Conservation (phyloP, 2,888 invertebrate genomes). For the Crematogaster levior region DNA sequence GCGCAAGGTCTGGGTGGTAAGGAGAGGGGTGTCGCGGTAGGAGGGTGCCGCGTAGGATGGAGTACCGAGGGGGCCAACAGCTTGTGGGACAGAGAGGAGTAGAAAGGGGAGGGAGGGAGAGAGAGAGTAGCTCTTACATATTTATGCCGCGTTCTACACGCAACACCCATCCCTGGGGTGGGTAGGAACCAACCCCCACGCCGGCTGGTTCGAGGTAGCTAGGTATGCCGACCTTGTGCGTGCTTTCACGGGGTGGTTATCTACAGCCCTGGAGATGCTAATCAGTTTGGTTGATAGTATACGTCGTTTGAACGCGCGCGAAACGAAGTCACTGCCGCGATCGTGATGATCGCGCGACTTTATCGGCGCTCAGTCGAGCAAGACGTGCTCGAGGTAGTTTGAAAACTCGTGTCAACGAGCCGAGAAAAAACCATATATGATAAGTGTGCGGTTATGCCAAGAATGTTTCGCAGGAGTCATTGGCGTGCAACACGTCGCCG, state of each 20-base stretch:
- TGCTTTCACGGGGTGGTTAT: constrained; percentile 65
- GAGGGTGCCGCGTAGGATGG: constrained; percentile 54
- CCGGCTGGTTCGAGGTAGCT: constrained; percentile 52
- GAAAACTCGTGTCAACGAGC: background rate
- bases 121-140: constrained; percentile 84
- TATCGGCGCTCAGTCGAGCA: background rate
- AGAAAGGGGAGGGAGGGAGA: constrained; percentile 16
- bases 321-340: background rate
- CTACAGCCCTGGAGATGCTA: constrained; percentile 63
- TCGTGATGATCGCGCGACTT: constrained; percentile 16
- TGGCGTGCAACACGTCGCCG: background rate
- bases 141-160: constrained; percentile 85
- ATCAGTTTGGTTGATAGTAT: constrained; percentile 65
- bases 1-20: constrained; percentile 78
- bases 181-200: constrained; percentile 69
- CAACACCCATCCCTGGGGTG: constrained; percentile 78
- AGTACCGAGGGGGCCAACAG: constrained; percentile 74
- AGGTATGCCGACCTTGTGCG: constrained; percentile 74
- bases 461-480: constrained; percentile 11
- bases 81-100: constrained; percentile 55
- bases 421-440: constrained; percentile 14
- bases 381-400: background rate
- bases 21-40: constrained; percentile 56
- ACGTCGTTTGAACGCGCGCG: background rate
- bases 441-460: background rate